Evolutionary conservation across 2,797 vertebrate genomes (phyloP), one percentile per base, ranked within the genome.

Genomic region (Orientallactaga sibirica): DNA sequence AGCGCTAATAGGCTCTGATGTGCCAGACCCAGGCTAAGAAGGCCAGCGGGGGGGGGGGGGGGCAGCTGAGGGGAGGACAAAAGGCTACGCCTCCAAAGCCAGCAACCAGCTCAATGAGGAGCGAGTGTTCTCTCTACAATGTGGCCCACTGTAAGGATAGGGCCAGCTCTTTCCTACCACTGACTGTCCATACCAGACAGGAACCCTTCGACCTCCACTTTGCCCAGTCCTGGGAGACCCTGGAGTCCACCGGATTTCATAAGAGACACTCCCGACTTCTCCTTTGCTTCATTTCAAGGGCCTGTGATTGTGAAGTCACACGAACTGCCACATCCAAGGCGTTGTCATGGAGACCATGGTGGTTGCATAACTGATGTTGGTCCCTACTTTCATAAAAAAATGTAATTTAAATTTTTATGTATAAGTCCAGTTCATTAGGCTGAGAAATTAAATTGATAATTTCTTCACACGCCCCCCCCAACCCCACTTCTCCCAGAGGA

Each of bases 281-380:
- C 94, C 96, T 82, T 29, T 24, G 95, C 97, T 96, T 95, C 97
- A 87, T 97, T 96, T 95, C 97, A 96, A 95, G 92, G 97, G 91
- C 96, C 96, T 37, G 25, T 91, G 95, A 97, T 95, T 92, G 75
- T 71, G 43, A 91, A 96, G 96, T 91, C 97, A 97, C 22, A 0
- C 4, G 0, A 89, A 79, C 97, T 88, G 94, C 97, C 97, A 96
- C 84, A 95, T 97, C 97, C 95, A 92, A 90, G 25, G 7, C 12
- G 98, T 98, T 98, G 97, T 98, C 97, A 98, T 98, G 98, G 98
- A 98, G 98, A 98, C 97, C 82, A 97, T 92, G 96, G 96, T 78
- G 93, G 96, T 94, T 97, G 97, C 97, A 97, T 97, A 97, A 97
- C 96, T 97, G 97, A 97, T 97, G 97, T 78, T 96, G 97, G 97